Evolutionary conservation across 2,113 vertebrate species (phyloP), one percentile per base, ranked within the genome.

Genomic region (Poecile atricapillus): DNA sequence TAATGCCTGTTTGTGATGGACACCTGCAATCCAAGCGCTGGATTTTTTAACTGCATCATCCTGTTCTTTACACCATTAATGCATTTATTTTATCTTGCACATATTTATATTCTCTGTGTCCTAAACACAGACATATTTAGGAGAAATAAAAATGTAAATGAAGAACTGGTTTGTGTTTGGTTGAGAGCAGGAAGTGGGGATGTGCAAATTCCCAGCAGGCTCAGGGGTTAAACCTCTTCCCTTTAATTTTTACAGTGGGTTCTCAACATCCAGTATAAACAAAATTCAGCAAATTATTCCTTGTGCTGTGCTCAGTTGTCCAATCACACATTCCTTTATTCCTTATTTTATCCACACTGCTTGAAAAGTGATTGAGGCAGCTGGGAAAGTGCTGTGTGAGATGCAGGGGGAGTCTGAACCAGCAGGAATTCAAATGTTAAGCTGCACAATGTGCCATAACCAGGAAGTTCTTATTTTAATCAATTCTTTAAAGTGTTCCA

Each of bases 91-190:
- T 30, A 39, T 83, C 46, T 83, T 56, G 24, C 39, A 39, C 13
- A 1, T 69, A 56, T 90, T 95, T 70, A 74, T 55, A 63, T 73
- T 89, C 28, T 65, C 63, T 75, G 69, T 79, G 35, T 86, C 89
- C 50, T 77, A 65, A 95, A 89, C 73, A 79, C 56, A 89, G 95
- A 67, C 31, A 9, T 71, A 85, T 80, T 95, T 85, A 69, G 87
- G 80, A 89, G 87, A 91, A 95, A 94, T 96, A 94, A 94, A 95
- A 79, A 93, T 94, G 89, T 13, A 96, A 94, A 91, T 81, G 35
- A 49, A 71, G 89, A 83, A 60, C 84, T 85, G 78, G 60, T 80
- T 95, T 97, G 63, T 56, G 83, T 94, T 93, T 92, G 86, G 80
- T 55, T 95, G 83, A 74, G 81, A 94, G 92, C 87, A 95, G 92